A percentile compares a stretch with the other conserved stretches of the same genome.
These are phyloP conservation scores for Salticus scenicus DNA, from an alignment of 2,888 invertebrate genomes.

Conservation along the genomic window DNA sequence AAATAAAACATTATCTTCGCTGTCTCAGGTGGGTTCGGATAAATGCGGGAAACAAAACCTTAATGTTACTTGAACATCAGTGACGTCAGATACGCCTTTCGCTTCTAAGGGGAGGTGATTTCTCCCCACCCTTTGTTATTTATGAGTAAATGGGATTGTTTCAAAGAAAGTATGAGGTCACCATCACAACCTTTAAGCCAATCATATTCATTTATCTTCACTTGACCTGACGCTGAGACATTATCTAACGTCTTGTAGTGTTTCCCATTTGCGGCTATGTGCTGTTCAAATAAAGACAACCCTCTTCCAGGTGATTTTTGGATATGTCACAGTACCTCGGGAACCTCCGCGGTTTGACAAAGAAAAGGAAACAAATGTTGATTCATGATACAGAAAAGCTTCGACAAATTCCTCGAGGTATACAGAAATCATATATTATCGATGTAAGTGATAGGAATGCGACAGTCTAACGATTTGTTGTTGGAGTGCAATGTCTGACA, in stretches of 20 bases:
- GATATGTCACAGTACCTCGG: constrained; percentile 27
- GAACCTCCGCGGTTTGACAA: constrained; percentile 58
- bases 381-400: constrained; percentile 64
- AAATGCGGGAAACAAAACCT: constrained; percentile 58
- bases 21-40: constrained; percentile 39
- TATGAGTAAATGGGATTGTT: constrained; percentile 64
- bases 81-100: constrained; percentile 46
- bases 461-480: constrained; percentile 64
- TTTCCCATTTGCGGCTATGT: constrained; percentile 55
- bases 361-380: constrained; percentile 63
- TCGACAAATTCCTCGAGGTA: constrained; percentile 59
- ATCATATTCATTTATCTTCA: constrained; percentile 70
- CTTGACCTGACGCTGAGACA: constrained; percentile 68
- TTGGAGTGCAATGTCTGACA: constrained; percentile 52
- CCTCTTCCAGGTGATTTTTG: constrained; percentile 44
- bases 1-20: constrained; percentile 62
- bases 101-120: constrained; percentile 18
- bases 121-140: constrained; percentile 45
- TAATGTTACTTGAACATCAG: constrained; percentile 54
- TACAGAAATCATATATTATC: constrained; percentile 67
- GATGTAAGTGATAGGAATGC: constrained; percentile 67
- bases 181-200: constrained; percentile 61
- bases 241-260: constrained; percentile 43
- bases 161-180: constrained; percentile 67
- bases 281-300: constrained; percentile 19